Evolutionary conservation across 2,888 invertebrate species (phyloP).

Genomic region (Julus scanicus): DNA sequence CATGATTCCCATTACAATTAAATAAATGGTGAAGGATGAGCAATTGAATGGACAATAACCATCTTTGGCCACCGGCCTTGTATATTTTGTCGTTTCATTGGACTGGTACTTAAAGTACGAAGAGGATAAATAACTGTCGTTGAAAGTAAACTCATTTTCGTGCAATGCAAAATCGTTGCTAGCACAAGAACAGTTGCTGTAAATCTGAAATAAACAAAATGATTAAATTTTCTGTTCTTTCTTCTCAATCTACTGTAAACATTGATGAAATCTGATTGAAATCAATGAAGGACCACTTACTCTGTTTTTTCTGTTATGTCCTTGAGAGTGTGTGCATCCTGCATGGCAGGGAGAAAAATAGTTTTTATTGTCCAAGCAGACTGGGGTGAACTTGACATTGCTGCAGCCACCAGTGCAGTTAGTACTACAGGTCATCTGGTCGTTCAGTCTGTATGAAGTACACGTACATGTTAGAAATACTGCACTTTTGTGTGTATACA

Average conservation of each 20-base stretch:
- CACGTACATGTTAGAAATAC: not conserved
- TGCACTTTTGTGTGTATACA: not conserved
- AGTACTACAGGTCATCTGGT: conserved; percentile 31
- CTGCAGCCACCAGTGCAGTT: conserved; percentile 31
- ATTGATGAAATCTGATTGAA: not conserved
- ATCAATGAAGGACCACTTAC: conserved; percentile 27
- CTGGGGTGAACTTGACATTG: conserved; percentile 48
- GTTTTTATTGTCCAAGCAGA: conserved; percentile 52
- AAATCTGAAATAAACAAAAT: conserved; percentile 41
- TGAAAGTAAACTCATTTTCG: not conserved
- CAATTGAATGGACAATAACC: conserved; percentile 53
- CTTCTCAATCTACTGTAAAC: no score
- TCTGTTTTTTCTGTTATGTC: conserved; percentile 44
- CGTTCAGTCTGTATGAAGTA: conserved; percentile 4
- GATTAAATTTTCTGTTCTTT: no score
- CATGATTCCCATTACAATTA: conserved; percentile 50
- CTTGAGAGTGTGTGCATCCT: conserved; percentile 51
- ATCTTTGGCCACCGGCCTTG: conserved; percentile 13
- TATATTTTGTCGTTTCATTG: not conserved
- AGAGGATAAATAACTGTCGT: not conserved
- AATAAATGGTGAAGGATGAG: conserved; percentile 53
- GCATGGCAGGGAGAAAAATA: conserved; percentile 58
- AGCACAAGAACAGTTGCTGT: conserved; percentile 54
- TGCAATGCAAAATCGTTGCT: conserved; percentile 6
- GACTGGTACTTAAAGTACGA: not conserved